phyloP scores from a whole-genome alignment of 2,113 vertebrate genomes.

The Anthoscopus minutus region DNA sequence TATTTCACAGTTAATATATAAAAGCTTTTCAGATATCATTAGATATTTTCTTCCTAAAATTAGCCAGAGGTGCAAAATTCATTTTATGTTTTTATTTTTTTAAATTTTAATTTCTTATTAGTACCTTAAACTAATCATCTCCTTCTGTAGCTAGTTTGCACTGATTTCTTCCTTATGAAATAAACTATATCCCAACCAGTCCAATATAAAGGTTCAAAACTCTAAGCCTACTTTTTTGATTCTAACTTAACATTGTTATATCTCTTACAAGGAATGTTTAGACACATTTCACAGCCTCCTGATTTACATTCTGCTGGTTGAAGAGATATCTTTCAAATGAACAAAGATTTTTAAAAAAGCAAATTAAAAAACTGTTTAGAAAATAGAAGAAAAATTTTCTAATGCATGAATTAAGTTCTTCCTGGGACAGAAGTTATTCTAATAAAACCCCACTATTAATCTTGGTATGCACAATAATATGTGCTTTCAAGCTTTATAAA shows the following conservation, averaged over 20 bases:
- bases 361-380: neutral
- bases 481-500: neutral
- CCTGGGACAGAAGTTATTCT: neutral
- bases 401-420: neutral
- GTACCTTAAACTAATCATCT: neutral
- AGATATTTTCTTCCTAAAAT: neutral
- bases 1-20: neutral
- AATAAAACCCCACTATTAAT: too few species aligned
- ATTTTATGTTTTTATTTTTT: neutral
- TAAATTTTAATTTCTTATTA: neutral
- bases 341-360: rapidly evolving
- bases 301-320: neutral
- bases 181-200: neutral
- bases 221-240: neutral
- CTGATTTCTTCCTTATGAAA: neutral
- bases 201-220: neutral
- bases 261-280: neutral
- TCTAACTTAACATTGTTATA: neutral
- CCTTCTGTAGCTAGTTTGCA: neutral
- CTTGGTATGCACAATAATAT: neutral
- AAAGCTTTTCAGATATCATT: neutral
- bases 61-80: neutral
- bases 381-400: neutral
- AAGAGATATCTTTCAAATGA: neutral
- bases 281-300: neutral